Base-by-base conservation (phyloP, 2,113 vertebrate genomes). In the Vulpes ferrilata region DNA sequence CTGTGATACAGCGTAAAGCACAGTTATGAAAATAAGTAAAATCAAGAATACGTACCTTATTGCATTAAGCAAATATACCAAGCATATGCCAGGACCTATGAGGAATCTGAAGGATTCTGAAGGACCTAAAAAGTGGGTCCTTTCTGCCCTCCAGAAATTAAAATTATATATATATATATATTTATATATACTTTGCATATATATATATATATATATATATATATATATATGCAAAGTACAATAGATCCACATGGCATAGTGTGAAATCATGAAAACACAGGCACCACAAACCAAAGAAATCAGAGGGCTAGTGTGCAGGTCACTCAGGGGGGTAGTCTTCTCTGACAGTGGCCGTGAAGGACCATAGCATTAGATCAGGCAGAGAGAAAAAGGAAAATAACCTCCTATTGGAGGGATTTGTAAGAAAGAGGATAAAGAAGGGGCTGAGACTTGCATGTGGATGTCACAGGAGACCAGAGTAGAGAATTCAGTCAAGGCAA, bases 11-110 rank as follows among this genome's bases (percentile, higher is more conserved):
- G 3, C 74, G 53, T 25, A 38, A 96, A 87, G 1, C 19, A 38
- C 27, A 83, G 30, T 80, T 65, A 71, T 22, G 20, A 78, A 93
- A 93, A 11, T 2, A 84, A 57, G 20, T 91, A 57, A 92, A 83
- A 55, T 3, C 4, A 96, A 19, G 23, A 76, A 25, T 16, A 78
- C 20, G 0, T 38, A 32, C 0, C 11, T 60, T 6, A 76, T 62
- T 79, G 84, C 25, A 62, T 79, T 71, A 93, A 82, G n/a, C 7
- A 71, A 43, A 57, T 30, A 71, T 19, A 1, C 11, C 23, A 48
- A 32, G 4, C 43, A 4, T 48, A 53, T 12, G 2, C 25, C 27
- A 53, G 16, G 1, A 87, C 69, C 19, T 62, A 62, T 17, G 5
- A 86, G 9, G 38, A 79, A 67, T 19, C 1, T 71, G 20, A 67